Base-by-base conservation (phyloP, 2,797 vertebrate genomes). In the Loris lydekkerianus region DNA sequence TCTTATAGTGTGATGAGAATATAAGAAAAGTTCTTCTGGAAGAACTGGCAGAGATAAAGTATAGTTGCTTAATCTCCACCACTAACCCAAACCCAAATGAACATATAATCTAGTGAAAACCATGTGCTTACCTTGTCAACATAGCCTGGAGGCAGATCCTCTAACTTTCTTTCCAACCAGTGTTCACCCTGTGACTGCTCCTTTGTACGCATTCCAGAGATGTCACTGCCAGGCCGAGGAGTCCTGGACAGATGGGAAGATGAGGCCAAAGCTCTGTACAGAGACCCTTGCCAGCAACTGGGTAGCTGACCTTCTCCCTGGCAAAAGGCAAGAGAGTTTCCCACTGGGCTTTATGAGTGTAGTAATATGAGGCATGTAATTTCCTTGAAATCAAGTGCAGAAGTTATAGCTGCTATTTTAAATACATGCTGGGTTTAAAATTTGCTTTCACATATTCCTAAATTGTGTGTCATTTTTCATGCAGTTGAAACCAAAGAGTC, bases 351-450 rank as follows among this genome's bases (percentile, higher is more conserved):
- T 91, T 67, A 75, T 60, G 80, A 43, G 8, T 29, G 0, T 46
- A 13, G 56, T 75, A 31, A 89, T 73, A 82, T 7, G 29, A 84
- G 67, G 80, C 20, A 4, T 86, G 89, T 53, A 70, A 89, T 92
- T 94, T 96, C 88, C 94, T 92, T 92, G 89, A 87, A 95, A 92
- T 67, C 81, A 94, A 97, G 76, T 93, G 58, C 72, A 91, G 86
- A 96, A 97, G 69, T 96, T 97, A 96, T 37, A 87, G 93, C 81
- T 0, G 2, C 72, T 82, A 67, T 96, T 96, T 95, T 72, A 81
- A 84, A 92, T 89, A 53, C 97, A 97, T 78, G 91, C 96, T 97
- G 94, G 63, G 96, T 89, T 96, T 86, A 65, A 97, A 97, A 97
- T 97, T 96, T 96, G 95, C 95, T 96, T 96, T 95, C n/a, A 23